Evolutionary conservation across 2,113 vertebrate species (phyloP), one percentile per base, ranked within the genome.

Genomic region (Aleadryas rufinucha): DNA sequence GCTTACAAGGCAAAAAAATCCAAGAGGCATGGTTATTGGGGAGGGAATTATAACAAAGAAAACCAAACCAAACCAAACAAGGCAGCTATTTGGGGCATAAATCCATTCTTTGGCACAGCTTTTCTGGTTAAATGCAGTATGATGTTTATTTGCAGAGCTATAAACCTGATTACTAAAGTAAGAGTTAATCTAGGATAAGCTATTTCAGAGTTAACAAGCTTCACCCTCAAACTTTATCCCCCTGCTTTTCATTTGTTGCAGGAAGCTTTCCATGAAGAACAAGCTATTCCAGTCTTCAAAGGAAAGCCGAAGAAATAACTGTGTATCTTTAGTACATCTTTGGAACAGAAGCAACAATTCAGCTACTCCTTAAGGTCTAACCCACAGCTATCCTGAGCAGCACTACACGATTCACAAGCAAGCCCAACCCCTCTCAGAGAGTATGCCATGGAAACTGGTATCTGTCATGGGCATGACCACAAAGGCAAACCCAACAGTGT

Each of bases 141-240:
- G 5, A 76, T 89, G 70, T 84, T 93, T 75, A 81, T 69, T 76
- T 91, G 75, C 42, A 94, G 49, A 77, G 70, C 42, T 72, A 69
- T 61, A 95, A 94, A 94, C 78, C 74, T 69, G 49, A 87, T 90
- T 91, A 96, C 77, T 50, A 49, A 93, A 92, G 5, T 68, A 95
- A 93, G 61, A 83, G 50, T 90, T 95, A 80, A 94, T 90, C 88
- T 77, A 90, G 59, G 59, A 94, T 89, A 90, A 95, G 39, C 79
- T 93, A 70, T 66, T 90, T 89, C 69, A 87, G 86, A 70, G 50
- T 75, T 89, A 96, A 92, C 7, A 2, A 81, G 89, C 72, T 87
- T 88, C 72, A 93, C 24, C 11, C 42, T 86, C 39, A 20, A 76
- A 80, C 84, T 83, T 88, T 16, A 87, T 70, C 70, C 54, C 23